A percentile compares a stretch with the other conserved stretches of the same genome.
phyloP scores from a whole-genome alignment of 2,113 vertebrate species.

The Mus pahari region DNA sequence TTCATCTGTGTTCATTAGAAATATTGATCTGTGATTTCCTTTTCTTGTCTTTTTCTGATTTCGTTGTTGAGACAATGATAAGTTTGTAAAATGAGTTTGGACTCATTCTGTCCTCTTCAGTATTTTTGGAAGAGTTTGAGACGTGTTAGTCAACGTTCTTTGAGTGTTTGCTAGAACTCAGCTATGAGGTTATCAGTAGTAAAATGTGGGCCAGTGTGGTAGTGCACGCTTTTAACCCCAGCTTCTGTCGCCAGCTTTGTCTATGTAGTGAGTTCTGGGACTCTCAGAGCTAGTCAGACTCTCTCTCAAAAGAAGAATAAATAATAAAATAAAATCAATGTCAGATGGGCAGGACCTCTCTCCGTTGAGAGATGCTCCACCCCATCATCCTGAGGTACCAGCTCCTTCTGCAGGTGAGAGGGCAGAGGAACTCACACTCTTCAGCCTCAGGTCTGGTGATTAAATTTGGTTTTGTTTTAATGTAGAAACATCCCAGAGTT shows the following conservation, averaged over 20 bases:
- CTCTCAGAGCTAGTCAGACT: background rate
- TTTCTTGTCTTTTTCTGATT: background rate
- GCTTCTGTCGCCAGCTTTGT: background rate
- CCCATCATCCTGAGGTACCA: rapidly evolving
- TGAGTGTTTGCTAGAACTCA: background rate
- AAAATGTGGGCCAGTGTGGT: background rate
- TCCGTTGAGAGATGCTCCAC: background rate
- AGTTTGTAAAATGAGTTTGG: background rate
- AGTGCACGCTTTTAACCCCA: background rate
- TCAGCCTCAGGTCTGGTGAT: background rate
- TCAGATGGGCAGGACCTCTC: background rate
- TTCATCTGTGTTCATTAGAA: background rate
- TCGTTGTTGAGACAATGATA: background rate
- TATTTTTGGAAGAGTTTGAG: background rate
- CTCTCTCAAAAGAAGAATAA: background rate
- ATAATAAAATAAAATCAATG: background rate
- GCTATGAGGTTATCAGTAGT: background rate
- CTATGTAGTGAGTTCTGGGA: background rate
- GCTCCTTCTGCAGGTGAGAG: background rate
- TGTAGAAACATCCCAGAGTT: background rate
- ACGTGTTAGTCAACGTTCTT: background rate
- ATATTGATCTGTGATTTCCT: background rate
- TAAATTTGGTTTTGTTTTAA: background rate
- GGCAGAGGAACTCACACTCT: too few relatives aligned
- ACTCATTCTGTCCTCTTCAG: background rate